Evolutionary conservation across 2,797 vertebrate genomes (phyloP).

Genomic region (Threskiornis aethiopicus): DNA sequence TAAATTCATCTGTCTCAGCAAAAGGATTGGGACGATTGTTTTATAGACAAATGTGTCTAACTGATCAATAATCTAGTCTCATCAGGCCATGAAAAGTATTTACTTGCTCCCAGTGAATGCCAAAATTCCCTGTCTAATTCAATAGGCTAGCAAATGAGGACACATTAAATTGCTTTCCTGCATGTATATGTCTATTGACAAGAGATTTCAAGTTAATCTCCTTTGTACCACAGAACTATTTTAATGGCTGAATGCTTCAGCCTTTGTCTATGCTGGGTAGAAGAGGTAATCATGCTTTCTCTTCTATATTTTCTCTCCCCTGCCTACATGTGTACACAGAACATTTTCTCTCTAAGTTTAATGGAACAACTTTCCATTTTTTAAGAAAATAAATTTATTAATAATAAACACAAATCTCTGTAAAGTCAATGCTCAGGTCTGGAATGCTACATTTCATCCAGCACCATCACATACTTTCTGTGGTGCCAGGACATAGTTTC

Average conservation of each 20-base stretch:
- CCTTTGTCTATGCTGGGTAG: background rate
- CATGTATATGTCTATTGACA: slow-evolving; percentile 10
- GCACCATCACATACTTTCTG: background rate
- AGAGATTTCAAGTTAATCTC: slow-evolving; percentile 36
- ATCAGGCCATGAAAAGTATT: slow-evolving; percentile 11
- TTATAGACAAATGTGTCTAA: background rate
- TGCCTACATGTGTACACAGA: background rate
- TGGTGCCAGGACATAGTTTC: background rate
- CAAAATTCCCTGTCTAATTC: slow-evolving; percentile 30
- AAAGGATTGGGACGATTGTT: background rate
- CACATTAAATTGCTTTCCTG: slow-evolving; percentile 30
- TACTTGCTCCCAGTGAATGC: background rate
- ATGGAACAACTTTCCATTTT: background rate
- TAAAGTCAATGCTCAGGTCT: background rate
- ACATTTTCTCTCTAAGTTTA: background rate
- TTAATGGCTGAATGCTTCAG: slow-evolving; percentile 30
- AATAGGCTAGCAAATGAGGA: slow-evolving; percentile 25
- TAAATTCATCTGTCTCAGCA: background rate
- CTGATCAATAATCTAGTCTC: background rate
- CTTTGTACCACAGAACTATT: background rate
- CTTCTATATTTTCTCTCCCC: background rate
- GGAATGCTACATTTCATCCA: background rate
- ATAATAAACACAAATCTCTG: background rate
- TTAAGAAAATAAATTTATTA: background rate
- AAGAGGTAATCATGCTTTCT: background rate